Conservation (phyloP, 1,140 invertebrate species). For the Cotesia vestalis region DNA sequence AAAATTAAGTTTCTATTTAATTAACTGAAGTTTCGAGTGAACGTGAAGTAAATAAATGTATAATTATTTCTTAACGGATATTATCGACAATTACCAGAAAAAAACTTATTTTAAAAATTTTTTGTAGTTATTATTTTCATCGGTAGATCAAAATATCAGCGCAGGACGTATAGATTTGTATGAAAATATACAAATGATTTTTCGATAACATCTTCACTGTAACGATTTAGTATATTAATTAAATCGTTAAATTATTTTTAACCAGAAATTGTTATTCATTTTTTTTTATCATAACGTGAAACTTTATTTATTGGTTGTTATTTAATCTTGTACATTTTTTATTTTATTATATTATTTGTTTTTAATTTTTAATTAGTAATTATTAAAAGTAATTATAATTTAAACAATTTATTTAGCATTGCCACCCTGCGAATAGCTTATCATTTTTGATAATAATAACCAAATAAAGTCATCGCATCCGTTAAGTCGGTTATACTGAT, state of each 20-base stretch:
- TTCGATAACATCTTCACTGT: conserved; percentile 31
- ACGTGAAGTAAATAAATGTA: conserved; percentile 38
- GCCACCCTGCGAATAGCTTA: conserved; percentile 11
- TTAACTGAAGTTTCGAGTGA: conserved; percentile 29
- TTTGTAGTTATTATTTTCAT: conserved; percentile 7
- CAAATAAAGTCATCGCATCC: conserved; percentile 17
- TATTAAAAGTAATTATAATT: background rate
- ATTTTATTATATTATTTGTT: background rate
- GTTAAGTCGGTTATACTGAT: conserved; percentile 22
- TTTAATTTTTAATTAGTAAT: conserved; percentile 10
- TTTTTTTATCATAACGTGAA: conserved; percentile 17
- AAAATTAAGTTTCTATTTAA: background rate
- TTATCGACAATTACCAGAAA: conserved; percentile 27
- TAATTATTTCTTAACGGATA: conserved; percentile 27
- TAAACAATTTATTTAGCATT: background rate
- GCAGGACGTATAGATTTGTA: conserved; percentile 38
- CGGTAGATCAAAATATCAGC: conserved; percentile 35
- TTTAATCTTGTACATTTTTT: conserved; percentile 12
- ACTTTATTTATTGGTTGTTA: conserved; percentile 3
- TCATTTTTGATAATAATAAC: background rate
- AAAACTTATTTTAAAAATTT: conserved; percentile 1
- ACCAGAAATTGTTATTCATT: conserved; percentile 20
- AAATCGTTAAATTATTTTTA: conserved; percentile 6
- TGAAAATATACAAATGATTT: conserved; percentile 43
- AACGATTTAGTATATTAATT: conserved; percentile 17